These are phyloP conservation scores for Herpailurus yagouaroundi DNA, from an alignment of 2,113 vertebrate genomes.

Conservation along the genomic window DNA sequence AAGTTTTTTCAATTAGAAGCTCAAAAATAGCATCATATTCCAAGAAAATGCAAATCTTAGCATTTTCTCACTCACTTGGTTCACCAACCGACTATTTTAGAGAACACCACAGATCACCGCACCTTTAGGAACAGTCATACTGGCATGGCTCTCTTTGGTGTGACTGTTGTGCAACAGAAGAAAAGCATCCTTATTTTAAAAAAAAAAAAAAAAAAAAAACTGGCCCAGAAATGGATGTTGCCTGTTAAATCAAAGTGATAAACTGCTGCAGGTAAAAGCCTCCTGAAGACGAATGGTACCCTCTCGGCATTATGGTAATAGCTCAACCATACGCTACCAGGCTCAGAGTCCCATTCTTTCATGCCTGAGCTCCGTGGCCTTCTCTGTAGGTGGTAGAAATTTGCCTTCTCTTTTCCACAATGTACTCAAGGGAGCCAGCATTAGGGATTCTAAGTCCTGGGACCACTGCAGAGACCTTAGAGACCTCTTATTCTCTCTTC, in stretches of 20 bases:
- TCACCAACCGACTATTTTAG: constrained; percentile 49
- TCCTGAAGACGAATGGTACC: not conserved
- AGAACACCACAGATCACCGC: constrained; percentile 22
- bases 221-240: not conserved
- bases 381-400: not conserved
- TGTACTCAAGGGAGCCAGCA: not conserved
- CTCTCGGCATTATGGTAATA: not conserved
- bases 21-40: constrained; percentile 70
- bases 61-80: constrained; percentile 52
- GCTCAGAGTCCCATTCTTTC: not conserved
- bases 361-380: not conserved
- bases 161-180: not conserved
- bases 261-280: not conserved
- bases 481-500: not conserved
- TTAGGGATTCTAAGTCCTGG: not conserved
- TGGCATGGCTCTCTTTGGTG: not conserved
- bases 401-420: not conserved
- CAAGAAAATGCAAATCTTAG: constrained; percentile 73
- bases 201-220: not conserved
- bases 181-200: not conserved
- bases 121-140: constrained; percentile 41
- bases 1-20: constrained; percentile 62
- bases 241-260: not conserved
- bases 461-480: not conserved
- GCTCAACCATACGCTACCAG: rapidly evolving